Evolutionary conservation across 2,888 invertebrate genomes (phyloP), one percentile per base, ranked within the genome.

Genomic region (Zhuqinia jingwanae): DNA sequence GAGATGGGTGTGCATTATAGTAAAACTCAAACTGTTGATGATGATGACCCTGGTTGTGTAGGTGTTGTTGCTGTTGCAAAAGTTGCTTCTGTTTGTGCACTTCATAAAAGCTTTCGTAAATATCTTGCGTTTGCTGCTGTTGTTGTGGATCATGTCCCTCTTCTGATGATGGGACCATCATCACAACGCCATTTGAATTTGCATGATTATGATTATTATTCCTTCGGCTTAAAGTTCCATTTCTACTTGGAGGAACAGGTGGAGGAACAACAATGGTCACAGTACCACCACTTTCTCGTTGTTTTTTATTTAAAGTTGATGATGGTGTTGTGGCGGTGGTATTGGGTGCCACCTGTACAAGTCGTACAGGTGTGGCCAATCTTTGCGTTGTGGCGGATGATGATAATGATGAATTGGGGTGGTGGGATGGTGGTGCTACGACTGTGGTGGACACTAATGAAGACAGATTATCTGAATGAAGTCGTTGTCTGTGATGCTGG

Each of bases 21-120:
- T 85, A 85, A 22, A 70, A 50, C 30, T 85, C 85, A 70, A 70
- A n/a, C n/a, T n/a, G n/a, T n/a, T n/a, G n/a, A n/a, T n/a, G n/a
- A n/a, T n/a, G n/a, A n/a, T n/a, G n/a, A n/a, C n/a, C n/a, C n/a
- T n/a, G n/a, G n/a, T n/a, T 77, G 42, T 84, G 77, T 47, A 8
- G 36, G 36, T 56, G 83, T 42, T 77, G 63, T 13, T 73, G 70
- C 58, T 75, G 83, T 13, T 73, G 70, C 47, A 60, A 68, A n/a
- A 42, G 76, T 30, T 77, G 50, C 6, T 73, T 56, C 60, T 75
- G 83, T 36, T 77, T 76, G 22, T 75, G 76, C 20, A 76, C 20
- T 36, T 84, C 83, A 15, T 77, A 17, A 65, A 84, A 68, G 25
- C 76, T 76, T 63, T 58, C 75, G 25, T 77, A 84, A 17, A 84